Base-by-base conservation (phyloP, 2,888 invertebrate species). In the Spodoptera littoralis region DNA sequence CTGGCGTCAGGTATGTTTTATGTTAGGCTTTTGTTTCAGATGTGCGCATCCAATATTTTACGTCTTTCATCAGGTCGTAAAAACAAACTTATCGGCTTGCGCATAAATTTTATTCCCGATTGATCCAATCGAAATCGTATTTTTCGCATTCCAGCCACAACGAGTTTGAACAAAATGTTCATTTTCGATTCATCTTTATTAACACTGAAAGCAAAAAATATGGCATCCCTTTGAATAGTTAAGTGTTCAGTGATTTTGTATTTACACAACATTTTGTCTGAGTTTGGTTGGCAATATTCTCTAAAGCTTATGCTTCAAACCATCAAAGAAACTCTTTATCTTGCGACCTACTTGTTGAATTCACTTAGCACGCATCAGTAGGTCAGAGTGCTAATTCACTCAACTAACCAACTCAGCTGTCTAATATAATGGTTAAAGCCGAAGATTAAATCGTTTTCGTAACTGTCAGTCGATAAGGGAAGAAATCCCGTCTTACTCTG, bases 21-120 rank as follows among this genome's bases (percentile, higher is more conserved):
- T 59, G 55, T 30, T 43, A 62, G 58, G 70, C 50, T 75, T 60
- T 70, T 58, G 60, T 55, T 75, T 74, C 48, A 59, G 59, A 43
- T 27, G 54, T 12, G 30, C 52, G 60, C 36, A 75, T 64, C 54
- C 48, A 58, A 52, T 58, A 58, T 63, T 63, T 72, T 64, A 74
- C 56, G 52, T 52, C 60, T 64, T 60, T 58, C 53, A 36, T 11
- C 36, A 46, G 45, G 12, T 74, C 71, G 75, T 72, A 72, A 72
- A 70, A 69, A 11, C 44, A n/a, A 65, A 49, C 60, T 74, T 57
- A 63, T 60, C 46, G 54, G 45, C 63, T 62, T 50, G 50, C 49
- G 22, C 58, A 73, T 68, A 58, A 44, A 53, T 53, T 60, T 47
- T 60, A 63, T 57, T 69, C 41, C 42, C 41, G 24, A 68, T 50